A percentile compares a stretch with the other conserved stretches of the same genome.
Evolutionary conservation across 2,113 vertebrate species (phyloP).

Genomic region (Euleptes europaea): DNA sequence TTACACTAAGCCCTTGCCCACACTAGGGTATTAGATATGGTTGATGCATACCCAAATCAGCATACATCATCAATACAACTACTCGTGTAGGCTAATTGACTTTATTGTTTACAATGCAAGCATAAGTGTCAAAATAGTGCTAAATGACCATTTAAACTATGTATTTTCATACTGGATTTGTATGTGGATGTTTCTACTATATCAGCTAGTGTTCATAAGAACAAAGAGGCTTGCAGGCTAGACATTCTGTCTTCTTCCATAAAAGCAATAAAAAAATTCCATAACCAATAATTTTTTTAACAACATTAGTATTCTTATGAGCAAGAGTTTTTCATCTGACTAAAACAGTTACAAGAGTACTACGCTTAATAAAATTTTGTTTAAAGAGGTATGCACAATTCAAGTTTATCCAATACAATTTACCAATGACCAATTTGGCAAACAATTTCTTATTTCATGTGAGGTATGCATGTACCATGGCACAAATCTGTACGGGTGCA

Average conservation of each 20-base stretch:
- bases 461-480: background rate
- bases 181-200: background rate
- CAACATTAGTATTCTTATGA: background rate
- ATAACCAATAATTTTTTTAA: constrained; percentile 9
- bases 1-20: too few relatives aligned
- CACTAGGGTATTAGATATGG: background rate
- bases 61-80: background rate
- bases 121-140: background rate
- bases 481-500: background rate
- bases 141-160: background rate
- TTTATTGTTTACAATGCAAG: background rate
- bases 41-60: background rate
- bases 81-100: background rate
- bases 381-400: background rate
- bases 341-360: background rate
- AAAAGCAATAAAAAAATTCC: constrained; percentile 8
- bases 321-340: background rate
- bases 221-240: background rate
- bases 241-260: background rate
- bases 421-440: background rate
- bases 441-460: background rate
- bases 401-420: background rate
- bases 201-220: constrained; percentile 21
- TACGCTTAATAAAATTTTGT: background rate
- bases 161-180: background rate